These are phyloP conservation scores for Eugnorisma glareosa DNA, from an alignment of 2,888 invertebrate species.

Conservation along the genomic window DNA sequence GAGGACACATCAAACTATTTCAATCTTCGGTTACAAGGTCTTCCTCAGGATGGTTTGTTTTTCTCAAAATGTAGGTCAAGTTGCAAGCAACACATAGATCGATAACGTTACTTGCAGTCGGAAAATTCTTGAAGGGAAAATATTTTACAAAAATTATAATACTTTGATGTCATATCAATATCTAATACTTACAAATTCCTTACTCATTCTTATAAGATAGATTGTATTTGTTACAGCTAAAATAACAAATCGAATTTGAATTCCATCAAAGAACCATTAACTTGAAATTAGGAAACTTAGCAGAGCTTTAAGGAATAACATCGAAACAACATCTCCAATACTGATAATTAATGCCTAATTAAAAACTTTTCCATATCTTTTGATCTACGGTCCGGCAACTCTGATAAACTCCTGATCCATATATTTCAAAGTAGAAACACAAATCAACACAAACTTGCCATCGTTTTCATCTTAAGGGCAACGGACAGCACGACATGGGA, in stretches of 20 bases:
- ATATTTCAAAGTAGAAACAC: slow-evolving; percentile 22
- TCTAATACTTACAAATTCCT: not conserved
- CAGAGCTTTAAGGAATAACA: not conserved
- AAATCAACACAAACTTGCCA: slow-evolving; percentile 47
- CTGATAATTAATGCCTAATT: slow-evolving; percentile 19
- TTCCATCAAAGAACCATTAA: not conserved
- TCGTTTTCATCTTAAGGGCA: not conserved
- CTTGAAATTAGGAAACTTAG: not conserved
- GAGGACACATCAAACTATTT: not conserved
- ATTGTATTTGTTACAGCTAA: not conserved
- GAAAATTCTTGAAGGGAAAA: not conserved
- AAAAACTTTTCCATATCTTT: slow-evolving; percentile 29
- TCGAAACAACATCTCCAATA: not conserved
- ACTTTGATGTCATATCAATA: not conserved
- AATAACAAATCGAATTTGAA: not conserved
- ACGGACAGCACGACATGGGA: not conserved
- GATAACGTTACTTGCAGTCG: not conserved
- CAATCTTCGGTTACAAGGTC: not conserved
- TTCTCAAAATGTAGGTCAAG: slow-evolving; percentile 24
- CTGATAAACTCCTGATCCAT: slow-evolving; percentile 13
- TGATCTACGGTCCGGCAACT: slow-evolving; percentile 19
- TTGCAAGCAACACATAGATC: not conserved
- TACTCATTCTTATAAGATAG: not conserved
- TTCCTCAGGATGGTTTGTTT: not conserved
- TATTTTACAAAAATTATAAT: not conserved